Percentiles rank a stretch among this genome's conserved stretches.
Conservation (phyloP, 2,113 vertebrate genomes). For the Mastomys coucha region DNA sequence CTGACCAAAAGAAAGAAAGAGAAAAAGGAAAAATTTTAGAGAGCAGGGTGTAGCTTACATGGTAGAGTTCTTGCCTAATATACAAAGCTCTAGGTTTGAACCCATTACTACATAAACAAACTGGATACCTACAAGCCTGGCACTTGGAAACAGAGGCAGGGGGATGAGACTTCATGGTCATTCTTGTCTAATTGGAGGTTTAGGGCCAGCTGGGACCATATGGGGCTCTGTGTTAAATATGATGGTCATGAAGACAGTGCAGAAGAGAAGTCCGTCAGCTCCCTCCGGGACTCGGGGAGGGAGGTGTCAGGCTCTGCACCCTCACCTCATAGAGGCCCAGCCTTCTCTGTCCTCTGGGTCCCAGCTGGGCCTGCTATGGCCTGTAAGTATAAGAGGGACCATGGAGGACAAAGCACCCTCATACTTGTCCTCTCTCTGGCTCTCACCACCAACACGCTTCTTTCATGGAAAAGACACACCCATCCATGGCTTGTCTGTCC, state of each 20-base stretch:
- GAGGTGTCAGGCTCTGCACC: neutral
- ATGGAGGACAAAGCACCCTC: neutral
- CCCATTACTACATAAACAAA: neutral
- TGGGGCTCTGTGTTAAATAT: neutral
- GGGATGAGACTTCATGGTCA: neutral
- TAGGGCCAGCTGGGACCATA: neutral
- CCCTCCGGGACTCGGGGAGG: neutral
- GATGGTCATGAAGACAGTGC: rapidly evolving
- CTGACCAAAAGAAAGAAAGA: neutral
- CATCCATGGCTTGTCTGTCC: neutral
- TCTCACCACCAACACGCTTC: rapidly evolving
- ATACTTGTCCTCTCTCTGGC: neutral
- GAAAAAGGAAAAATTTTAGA: no score
- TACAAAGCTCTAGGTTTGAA: neutral
- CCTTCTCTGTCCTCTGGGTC: neutral
- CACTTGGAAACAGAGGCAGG: neutral
- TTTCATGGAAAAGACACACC: neutral
- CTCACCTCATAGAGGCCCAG: neutral
- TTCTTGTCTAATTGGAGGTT: neutral
- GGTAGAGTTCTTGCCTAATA: neutral
- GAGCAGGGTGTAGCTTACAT: neutral
- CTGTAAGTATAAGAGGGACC: rapidly evolving
- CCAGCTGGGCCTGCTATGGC: constrained; percentile 59
- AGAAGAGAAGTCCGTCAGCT: neutral
- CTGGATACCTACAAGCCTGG: neutral